phyloP scores from a whole-genome alignment of 2,113 vertebrate genomes.

The Murina feae region DNA sequence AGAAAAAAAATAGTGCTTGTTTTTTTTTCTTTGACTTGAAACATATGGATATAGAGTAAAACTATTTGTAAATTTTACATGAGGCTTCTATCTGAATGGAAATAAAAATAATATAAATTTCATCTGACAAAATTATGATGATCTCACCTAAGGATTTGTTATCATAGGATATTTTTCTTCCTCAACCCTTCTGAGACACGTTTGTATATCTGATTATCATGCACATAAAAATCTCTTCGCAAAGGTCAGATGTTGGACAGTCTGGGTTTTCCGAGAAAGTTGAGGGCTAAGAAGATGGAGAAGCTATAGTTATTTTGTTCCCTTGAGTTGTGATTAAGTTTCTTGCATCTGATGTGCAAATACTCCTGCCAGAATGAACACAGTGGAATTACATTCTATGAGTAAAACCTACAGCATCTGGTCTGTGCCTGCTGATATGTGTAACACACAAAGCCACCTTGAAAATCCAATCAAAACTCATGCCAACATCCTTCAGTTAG shows the following conservation, averaged over 20 bases:
- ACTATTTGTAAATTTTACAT: background rate
- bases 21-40: background rate
- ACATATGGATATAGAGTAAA: background rate
- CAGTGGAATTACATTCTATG: background rate
- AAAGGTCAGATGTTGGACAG: background rate
- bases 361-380: background rate
- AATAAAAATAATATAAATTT: background rate
- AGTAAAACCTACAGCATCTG: background rate
- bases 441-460: background rate
- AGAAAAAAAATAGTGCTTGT: background rate
- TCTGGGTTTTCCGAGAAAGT: background rate
- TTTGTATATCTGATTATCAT: background rate
- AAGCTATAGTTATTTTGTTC: background rate
- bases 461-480: background rate
- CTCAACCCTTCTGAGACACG: background rate
- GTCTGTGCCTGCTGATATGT: background rate
- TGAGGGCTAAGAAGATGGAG: background rate
- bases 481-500: background rate
- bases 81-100: background rate
- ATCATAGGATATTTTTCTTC: background rate
- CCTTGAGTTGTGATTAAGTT: background rate
- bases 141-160: background rate
- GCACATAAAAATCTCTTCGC: background rate
- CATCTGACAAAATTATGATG: background rate
- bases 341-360: background rate